A percentile compares a stretch with the other conserved stretches of the same genome.
phyloP scores from a whole-genome alignment of 2,797 vertebrate species.

The Luscinia luscinia region DNA sequence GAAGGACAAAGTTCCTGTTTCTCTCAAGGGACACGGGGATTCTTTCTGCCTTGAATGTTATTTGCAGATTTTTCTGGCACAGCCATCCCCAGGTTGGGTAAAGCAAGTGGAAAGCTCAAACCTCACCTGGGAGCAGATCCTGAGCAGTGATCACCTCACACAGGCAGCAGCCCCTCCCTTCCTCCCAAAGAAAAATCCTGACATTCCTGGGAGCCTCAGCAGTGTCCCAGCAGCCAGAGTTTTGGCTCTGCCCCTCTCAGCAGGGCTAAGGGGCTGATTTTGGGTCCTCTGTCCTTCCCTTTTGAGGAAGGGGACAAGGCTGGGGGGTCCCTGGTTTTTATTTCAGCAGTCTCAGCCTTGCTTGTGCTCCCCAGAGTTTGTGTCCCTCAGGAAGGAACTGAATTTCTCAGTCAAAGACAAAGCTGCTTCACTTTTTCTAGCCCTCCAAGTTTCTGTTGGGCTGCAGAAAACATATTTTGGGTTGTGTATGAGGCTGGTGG shows the following conservation, averaged over 20 bases:
- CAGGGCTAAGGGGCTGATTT: background rate
- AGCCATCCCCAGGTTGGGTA: background rate
- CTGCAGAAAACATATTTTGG: background rate
- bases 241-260: background rate
- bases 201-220: background rate
- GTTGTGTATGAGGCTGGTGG: background rate
- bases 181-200: background rate
- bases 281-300: background rate
- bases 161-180: no score
- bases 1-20: background rate
- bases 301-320: background rate
- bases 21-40: background rate
- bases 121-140: background rate
- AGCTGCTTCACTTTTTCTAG: rapidly evolving
- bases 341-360: background rate
- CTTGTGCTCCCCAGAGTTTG: background rate
- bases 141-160: no score
- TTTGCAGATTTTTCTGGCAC: background rate
- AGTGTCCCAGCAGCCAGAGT: background rate
- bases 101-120: background rate
- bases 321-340: background rate
- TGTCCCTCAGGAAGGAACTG: background rate
- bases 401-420: background rate
- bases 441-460: background rate
- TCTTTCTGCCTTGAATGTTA: background rate